Evolutionary conservation across 1,140 invertebrate species (phyloP).

Genomic region (Drosophila sturtevanti): DNA sequence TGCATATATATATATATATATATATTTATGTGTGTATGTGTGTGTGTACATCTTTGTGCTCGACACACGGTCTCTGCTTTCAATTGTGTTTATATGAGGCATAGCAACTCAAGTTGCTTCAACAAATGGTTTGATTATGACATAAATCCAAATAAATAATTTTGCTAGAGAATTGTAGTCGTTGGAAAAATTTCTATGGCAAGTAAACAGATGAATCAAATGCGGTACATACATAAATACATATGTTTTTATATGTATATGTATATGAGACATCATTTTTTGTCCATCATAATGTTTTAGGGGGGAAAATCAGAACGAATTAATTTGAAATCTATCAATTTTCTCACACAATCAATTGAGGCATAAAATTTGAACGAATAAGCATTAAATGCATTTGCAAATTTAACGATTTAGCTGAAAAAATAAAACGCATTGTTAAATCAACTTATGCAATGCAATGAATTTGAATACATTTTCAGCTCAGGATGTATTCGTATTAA

Average conservation of each 20-base stretch:
- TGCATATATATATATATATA: neutral
- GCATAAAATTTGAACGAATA: neutral
- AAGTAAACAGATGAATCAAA: neutral
- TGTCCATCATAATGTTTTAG: neutral
- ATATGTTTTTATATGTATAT: neutral
- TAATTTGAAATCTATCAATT: neutral
- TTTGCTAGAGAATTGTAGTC: constrained; percentile 15
- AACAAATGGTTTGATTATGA: constrained; percentile 19
- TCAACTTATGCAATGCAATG: constrained; percentile 12
- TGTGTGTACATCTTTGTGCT: constrained; percentile 9
- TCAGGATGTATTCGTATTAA: constrained; percentile 47
- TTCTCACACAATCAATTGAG: neutral
- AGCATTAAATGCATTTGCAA: neutral
- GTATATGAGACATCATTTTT: neutral
- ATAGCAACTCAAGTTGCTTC: constrained; percentile 2
- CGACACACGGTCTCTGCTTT: constrained; percentile 19
- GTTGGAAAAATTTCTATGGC: constrained; percentile 4
- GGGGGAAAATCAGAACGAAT: neutral
- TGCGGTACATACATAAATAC: neutral
- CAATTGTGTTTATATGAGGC: constrained; percentile 23
- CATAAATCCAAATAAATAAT: constrained; percentile 20
- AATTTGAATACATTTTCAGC: constrained; percentile 16
- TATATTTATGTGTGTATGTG: constrained; percentile 4
- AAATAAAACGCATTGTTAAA: neutral
- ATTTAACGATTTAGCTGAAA: neutral